These are phyloP conservation scores for Papilio elwesi DNA, from an alignment of 2,888 invertebrate species.

Conservation along the genomic window DNA sequence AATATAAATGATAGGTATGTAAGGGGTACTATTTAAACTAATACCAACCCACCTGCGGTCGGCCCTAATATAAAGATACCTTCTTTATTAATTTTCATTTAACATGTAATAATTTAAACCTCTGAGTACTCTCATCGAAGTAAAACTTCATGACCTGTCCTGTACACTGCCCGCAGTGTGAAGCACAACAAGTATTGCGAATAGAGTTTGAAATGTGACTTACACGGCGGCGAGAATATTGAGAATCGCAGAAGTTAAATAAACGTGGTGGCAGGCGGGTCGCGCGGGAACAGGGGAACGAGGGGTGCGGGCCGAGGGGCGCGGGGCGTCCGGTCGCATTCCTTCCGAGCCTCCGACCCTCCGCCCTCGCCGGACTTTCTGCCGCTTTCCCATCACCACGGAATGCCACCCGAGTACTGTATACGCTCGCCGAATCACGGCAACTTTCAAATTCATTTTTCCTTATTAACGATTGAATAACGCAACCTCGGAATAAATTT, in stretches of 20 bases:
- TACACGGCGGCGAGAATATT: constrained; percentile 32
- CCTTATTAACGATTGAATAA: neutral
- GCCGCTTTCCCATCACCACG: constrained; percentile 66
- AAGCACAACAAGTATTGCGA: constrained; percentile 42
- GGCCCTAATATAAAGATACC: too few relatives aligned
- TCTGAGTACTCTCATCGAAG: neutral
- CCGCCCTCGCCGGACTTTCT: constrained; percentile 55
- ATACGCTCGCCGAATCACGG: constrained; percentile 35
- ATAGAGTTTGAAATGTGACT: constrained; percentile 44
- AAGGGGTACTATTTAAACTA: too few relatives aligned
- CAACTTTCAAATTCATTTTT: constrained; percentile 35
- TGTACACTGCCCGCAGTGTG: constrained; percentile 17
- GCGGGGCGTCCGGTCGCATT: constrained; percentile 72
- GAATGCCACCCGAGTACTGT: constrained; percentile 61
- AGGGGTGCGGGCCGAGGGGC: constrained; percentile 44
- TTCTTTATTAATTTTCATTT: too few relatives aligned
- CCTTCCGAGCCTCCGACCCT: constrained; percentile 75
- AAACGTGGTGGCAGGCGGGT: constrained; percentile 43
- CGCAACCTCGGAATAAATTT: neutral
- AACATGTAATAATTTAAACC: too few relatives aligned
- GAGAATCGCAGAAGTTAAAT: constrained; percentile 49
- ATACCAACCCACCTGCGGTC: too few relatives aligned
- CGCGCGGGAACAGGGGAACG: constrained; percentile 42
- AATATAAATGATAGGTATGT: too few relatives aligned
- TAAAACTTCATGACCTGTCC: neutral